These are phyloP conservation scores for Podarcis raffonei DNA, from an alignment of 2,113 vertebrate genomes.

Conservation along the genomic window DNA sequence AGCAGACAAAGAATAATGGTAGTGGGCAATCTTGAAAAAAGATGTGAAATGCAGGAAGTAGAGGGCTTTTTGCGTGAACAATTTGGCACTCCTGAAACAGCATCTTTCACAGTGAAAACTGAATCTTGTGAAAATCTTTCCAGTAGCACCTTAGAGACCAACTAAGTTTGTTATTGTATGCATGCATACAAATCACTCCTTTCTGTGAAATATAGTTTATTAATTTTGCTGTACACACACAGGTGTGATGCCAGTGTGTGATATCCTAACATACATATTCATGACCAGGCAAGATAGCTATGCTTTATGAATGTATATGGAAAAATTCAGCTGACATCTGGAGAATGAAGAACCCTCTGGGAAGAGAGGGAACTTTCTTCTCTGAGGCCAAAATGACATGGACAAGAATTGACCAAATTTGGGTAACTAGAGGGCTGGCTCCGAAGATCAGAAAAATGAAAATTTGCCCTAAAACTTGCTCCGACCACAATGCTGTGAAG, in stretches of 20 bases:
- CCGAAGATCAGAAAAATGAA: no score
- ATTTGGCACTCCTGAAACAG: not conserved
- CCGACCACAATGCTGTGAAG: no score
- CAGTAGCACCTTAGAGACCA: no score
- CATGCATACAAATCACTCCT: not conserved
- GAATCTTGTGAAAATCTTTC: not conserved
- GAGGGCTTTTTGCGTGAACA: not conserved
- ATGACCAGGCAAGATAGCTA: not conserved
- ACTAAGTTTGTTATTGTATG: no score
- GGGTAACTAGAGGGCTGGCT: no score
- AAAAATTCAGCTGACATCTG: no score
- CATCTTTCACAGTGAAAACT: not conserved
- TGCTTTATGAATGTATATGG: not conserved
- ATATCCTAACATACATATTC: no score
- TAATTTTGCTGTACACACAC: not conserved
- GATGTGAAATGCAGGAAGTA: not conserved
- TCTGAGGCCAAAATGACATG: no score
- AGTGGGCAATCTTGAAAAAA: not conserved
- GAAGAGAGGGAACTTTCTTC: no score
- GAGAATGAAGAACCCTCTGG: no score
- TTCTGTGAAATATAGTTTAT: not conserved
- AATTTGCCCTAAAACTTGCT: no score
- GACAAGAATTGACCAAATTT: no score
- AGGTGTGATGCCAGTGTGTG: not conserved
- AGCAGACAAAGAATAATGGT: not conserved